Base-by-base conservation (phyloP, 1,140 invertebrate species). In the Lucilia sericata region DNA sequence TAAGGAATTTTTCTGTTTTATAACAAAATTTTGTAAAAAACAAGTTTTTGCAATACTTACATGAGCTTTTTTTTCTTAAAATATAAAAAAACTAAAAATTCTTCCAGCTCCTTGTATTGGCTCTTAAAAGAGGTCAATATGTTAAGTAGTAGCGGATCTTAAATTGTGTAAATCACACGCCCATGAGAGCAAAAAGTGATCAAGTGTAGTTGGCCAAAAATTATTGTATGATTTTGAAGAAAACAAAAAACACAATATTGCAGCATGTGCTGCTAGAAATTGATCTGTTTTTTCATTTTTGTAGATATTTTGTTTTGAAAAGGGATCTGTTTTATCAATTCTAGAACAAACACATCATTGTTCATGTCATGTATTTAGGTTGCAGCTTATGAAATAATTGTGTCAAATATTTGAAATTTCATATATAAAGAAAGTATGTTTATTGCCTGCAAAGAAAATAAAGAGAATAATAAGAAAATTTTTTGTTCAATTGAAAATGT, bases 91-190 rank as follows among this genome's bases (percentile, higher is more conserved):
- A 60, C 51, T 8, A 19, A 70, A n/a, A n/a, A n/a, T n/a, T n/a
- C n/a, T n/a, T n/a, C n/a, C 21, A 21, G 0, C 19, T 70, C 21
- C 19, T 70, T 21, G n/a, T 21, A 70, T 70, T 70, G 5, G 5
- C 76, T 21, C 7, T 80, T 80, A 21, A 17, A 80, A 80, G 76
- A 80, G 76, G 76, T 80, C 76, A 80, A 49, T 80, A 49, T 80
- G 76, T 80, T 80, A 80, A 80, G 42, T 49, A 21, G n/a, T n/a
- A n/a, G 21, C 12, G 5, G 7, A 17, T 70, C 19, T 70, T 21
- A 70, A 70, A n/a, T 70, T 19, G 60, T n/a, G n/a, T 2, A 70
- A 70, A 70, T 60, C 51, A 13, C 0, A 60, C 13, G 13, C 13
- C 51, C 12, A 60, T 13, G 0, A 10, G 14, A n/a, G n/a, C n/a